Conservation (phyloP, 2,888 invertebrate genomes). For the Netelia melanura region DNA sequence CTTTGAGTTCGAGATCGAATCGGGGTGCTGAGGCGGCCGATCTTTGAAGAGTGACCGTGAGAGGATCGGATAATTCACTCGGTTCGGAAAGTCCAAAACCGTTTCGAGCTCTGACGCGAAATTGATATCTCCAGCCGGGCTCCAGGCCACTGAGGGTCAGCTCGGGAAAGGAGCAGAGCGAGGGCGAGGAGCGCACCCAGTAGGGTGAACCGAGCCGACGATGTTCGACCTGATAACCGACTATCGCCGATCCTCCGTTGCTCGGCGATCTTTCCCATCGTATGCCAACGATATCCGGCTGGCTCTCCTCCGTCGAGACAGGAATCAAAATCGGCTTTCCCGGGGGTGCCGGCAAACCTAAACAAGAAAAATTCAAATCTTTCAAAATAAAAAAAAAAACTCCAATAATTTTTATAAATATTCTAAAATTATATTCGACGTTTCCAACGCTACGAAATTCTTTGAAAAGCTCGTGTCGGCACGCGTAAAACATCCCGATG, state of each 20-base stretch:
- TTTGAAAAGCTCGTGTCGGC: no score
- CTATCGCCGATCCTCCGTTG: constrained; percentile 95
- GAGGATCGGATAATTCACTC: constrained; percentile 94
- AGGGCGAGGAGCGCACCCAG: constrained; percentile 93
- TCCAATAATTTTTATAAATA: constrained; percentile 1
- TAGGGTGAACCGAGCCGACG: constrained; percentile 91
- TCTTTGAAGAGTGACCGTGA: constrained; percentile 91
- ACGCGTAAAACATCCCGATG: no score
- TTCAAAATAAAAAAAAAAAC: not conserved
- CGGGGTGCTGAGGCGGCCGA: constrained; percentile 90
- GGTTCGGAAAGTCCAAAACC: constrained; percentile 94
- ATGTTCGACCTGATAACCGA: constrained; percentile 93
- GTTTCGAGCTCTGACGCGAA: constrained; percentile 97
- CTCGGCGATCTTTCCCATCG: constrained; percentile 92
- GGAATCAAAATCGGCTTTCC: constrained; percentile 94
- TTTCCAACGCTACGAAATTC: not conserved
- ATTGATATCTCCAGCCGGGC: constrained; percentile 95
- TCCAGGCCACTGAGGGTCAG: constrained; percentile 93
- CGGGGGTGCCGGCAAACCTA: constrained; percentile 92
- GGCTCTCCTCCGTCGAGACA: constrained; percentile 88
- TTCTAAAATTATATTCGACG: not conserved
- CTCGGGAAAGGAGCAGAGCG: constrained; percentile 90
- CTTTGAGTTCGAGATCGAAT: constrained; percentile 90
- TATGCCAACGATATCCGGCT: constrained; percentile 93
- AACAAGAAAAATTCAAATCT: constrained; percentile 69